Evolutionary conservation across 2,797 vertebrate genomes (phyloP).

Genomic region (Rachycentron canadum): DNA sequence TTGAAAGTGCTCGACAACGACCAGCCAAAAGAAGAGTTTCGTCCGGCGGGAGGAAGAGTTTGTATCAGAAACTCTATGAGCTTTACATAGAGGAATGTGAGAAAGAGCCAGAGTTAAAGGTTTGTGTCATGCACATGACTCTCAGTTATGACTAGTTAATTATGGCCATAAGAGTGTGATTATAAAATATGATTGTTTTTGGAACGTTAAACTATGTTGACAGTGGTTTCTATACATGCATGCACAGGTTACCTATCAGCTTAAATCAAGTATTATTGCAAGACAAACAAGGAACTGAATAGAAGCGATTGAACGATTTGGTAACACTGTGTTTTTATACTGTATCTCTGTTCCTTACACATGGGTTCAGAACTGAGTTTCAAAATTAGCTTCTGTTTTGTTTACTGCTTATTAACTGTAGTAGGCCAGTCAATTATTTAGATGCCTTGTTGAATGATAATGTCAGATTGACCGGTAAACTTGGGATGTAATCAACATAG

Average conservation of each 20-base stretch:
- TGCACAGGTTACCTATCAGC: not conserved
- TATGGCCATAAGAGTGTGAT: no score
- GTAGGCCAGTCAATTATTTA: not conserved
- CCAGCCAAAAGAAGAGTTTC: constrained; percentile 94
- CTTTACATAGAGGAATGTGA: constrained; percentile 99
- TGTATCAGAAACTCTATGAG: constrained; percentile 99
- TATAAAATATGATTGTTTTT: not conserved
- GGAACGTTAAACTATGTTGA: not conserved
- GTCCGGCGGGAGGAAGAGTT: constrained; percentile 91
- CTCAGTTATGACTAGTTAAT: constrained; percentile 6
- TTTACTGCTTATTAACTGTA: constrained; percentile 5
- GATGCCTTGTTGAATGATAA: not conserved
- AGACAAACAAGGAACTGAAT: not conserved
- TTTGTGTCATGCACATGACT: constrained; percentile 73
- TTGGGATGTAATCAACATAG: not conserved
- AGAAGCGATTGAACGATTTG: not conserved
- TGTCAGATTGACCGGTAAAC: not conserved
- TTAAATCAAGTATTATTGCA: not conserved
- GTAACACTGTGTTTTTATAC: no score
- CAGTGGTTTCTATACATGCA: not conserved
- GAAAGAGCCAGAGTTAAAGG: constrained; percentile 99
- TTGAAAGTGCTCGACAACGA: constrained; percentile 97
- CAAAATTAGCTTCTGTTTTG: not conserved
- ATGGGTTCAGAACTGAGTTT: not conserved
- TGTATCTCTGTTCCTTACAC: no score